A percentile compares a stretch with the other conserved stretches of the same genome.
Evolutionary conservation across 2,113 vertebrate species (phyloP).

Genomic region (Glaucidium brasilianum): DNA sequence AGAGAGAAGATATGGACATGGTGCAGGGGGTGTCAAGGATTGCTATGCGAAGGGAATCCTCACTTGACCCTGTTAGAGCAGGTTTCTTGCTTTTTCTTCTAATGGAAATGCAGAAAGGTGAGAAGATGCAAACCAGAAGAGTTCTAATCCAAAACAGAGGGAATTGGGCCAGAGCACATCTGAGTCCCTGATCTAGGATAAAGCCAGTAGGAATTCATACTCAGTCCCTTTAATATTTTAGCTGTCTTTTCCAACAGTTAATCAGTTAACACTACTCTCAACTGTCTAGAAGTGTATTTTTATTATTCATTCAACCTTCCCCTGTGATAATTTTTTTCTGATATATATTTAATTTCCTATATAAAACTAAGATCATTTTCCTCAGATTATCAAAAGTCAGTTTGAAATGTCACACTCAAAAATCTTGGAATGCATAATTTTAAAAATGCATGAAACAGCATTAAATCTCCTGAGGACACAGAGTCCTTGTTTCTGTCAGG

Average conservation of each 20-base stretch:
- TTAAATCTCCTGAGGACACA: slow-evolving; percentile 56
- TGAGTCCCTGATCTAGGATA: not conserved
- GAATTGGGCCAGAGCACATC: not conserved
- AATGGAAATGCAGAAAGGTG: not conserved
- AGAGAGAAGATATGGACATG: not conserved
- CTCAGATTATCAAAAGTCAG: slow-evolving; percentile 8
- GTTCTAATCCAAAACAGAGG: not conserved
- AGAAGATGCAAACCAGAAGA: not conserved
- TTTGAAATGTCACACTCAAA: slow-evolving; percentile 62
- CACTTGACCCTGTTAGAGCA: not conserved
- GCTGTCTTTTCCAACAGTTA: not conserved
- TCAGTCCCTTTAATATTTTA: not conserved
- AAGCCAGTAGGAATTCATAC: not conserved
- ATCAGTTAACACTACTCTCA: not conserved
- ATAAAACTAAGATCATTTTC: slow-evolving; percentile 17
- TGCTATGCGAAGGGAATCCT: not conserved
- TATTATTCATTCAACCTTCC: not conserved
- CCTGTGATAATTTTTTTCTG: not conserved
- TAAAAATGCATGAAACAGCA: slow-evolving; percentile 69
- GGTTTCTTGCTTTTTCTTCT: not conserved
- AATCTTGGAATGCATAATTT: slow-evolving; percentile 39
- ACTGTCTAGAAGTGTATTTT: not conserved
- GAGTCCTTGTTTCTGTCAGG: slow-evolving; percentile 55
- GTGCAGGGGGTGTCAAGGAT: not conserved
- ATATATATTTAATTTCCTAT: not conserved